Evolutionary conservation across 2,113 vertebrate species (phyloP).

Genomic region (Hyperoodon ampullatus): DNA sequence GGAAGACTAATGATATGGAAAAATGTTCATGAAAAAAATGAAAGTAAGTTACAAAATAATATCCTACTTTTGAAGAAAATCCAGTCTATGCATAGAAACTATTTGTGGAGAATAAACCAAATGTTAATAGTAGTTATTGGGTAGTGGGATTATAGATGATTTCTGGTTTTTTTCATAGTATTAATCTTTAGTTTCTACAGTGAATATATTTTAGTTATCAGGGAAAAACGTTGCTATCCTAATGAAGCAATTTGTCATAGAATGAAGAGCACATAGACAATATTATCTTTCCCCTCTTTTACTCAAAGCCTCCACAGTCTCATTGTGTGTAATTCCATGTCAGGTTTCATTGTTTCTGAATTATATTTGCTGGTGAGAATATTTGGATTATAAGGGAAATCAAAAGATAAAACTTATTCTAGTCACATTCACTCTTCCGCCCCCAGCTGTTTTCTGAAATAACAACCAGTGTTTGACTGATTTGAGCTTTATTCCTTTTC

Average conservation of each 20-base stretch:
- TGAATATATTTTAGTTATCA: neutral
- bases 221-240: neutral
- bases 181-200: neutral
- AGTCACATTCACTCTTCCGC: neutral
- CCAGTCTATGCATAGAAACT: neutral
- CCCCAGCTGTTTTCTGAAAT: neutral
- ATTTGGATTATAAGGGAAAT: neutral
- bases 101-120: neutral
- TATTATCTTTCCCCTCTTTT: neutral
- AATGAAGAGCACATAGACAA: neutral
- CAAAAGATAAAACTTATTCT: neutral
- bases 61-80: neutral
- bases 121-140: neutral
- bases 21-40: neutral
- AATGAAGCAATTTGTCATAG: neutral
- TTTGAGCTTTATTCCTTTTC: neutral
- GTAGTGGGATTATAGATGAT: neutral
- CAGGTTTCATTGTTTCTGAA: neutral
- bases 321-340: neutral
- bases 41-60: neutral
- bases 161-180: neutral
- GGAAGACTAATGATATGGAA: neutral
- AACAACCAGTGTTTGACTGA: neutral
- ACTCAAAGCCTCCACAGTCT: neutral
- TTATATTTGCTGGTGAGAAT: neutral